Evolutionary conservation across 2,888 invertebrate genomes (phyloP).

Genomic region (Synergus japonicus): DNA sequence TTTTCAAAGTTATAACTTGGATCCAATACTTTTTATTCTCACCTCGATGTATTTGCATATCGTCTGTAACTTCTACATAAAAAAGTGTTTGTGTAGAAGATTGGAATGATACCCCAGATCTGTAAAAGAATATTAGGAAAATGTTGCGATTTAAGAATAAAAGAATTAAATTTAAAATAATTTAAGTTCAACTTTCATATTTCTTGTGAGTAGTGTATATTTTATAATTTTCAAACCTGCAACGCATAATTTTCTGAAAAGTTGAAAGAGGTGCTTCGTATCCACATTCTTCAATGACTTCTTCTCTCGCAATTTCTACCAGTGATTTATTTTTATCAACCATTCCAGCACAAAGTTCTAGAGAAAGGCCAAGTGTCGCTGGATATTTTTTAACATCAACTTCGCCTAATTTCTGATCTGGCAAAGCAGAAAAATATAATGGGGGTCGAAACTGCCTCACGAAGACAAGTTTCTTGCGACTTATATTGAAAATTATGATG

Average conservation of each 20-base stretch:
- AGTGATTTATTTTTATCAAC: conserved; percentile 89
- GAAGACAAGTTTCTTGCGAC: conserved; percentile 87
- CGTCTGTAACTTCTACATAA: conserved; percentile 94
- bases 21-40: conserved; percentile 45
- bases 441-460: conserved; percentile 97
- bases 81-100: conserved; percentile 86
- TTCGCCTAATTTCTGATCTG: conserved; percentile 78
- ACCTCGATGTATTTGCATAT: conserved; percentile 84
- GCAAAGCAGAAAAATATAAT: conserved; percentile 86
- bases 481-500: conserved; percentile 87
- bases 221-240: conserved; percentile 79
- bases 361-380: conserved; percentile 85
- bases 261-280: conserved; percentile 87
- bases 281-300: conserved; percentile 96
- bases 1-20: too few species aligned
- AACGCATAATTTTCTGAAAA: conserved; percentile 84
- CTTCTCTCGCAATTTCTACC: conserved; percentile 90
- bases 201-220: too few species aligned
- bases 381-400: conserved; percentile 85
- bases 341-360: conserved; percentile 97
- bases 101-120: neutral
- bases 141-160: neutral
- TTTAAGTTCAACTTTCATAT: too few species aligned
- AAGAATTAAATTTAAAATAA: neutral
- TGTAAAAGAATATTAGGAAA: neutral